Conservation (phyloP, 2,888 invertebrate species). For the Troides aeacus region DNA sequence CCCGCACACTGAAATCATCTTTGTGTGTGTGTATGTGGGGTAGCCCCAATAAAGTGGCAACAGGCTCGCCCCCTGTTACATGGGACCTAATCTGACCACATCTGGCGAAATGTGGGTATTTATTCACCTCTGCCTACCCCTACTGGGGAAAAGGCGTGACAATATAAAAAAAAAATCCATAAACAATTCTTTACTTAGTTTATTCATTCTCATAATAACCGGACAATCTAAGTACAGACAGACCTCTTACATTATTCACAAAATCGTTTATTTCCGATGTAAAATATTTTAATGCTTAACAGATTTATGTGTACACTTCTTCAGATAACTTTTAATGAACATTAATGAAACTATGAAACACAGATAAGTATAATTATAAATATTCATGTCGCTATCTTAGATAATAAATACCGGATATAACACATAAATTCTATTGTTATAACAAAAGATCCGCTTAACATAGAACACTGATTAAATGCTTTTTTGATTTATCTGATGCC, state of each 20-base stretch:
- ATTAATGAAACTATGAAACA: not conserved
- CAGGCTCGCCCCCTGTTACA: too few species aligned
- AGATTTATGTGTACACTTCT: not conserved
- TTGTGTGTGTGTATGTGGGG: too few species aligned
- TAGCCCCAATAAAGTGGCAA: too few species aligned
- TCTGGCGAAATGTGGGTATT: too few species aligned
- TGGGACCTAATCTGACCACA: too few species aligned
- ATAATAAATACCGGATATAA: slow-evolving; percentile 14
- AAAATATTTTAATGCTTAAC: not conserved
- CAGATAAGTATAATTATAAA: not conserved
- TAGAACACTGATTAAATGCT: not conserved
- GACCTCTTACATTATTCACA: not conserved
- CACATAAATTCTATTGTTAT: slow-evolving; percentile 15
- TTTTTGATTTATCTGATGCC: slow-evolving; percentile 16
- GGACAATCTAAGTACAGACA: not conserved
- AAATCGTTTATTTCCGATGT: slow-evolving; percentile 21
- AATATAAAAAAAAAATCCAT: too few species aligned
- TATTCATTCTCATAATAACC: not conserved
- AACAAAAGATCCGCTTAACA: not conserved
- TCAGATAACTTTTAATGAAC: slow-evolving; percentile 3
- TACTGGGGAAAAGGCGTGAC: too few species aligned
- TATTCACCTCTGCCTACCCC: too few species aligned
- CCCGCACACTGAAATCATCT: too few species aligned
- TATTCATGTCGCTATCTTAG: not conserved
- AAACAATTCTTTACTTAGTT: too few species aligned